Conservation (phyloP, 2,797 vertebrate genomes). For the Aplochiton taeniatus region DNA sequence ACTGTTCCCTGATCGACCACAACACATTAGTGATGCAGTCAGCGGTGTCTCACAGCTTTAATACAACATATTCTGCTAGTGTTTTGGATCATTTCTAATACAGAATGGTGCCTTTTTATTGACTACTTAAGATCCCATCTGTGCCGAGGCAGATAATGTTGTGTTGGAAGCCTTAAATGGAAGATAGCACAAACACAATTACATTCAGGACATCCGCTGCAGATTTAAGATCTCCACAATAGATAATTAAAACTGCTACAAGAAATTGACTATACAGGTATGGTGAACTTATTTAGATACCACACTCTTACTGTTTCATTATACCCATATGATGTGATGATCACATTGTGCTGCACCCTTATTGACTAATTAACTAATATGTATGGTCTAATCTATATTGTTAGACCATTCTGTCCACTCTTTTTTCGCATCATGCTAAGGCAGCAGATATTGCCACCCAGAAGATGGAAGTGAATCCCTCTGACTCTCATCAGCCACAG, state of each 20-base stretch:
- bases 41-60: not conserved
- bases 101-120: not conserved
- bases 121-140: not conserved
- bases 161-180: not conserved
- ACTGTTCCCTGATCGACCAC: constrained; percentile 1
- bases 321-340: no score
- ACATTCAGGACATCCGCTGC: not conserved
- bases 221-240: not conserved
- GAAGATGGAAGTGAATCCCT: no score
- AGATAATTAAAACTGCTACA: no score
- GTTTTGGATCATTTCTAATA: no score
- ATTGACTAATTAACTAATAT: no score
- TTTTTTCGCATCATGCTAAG: not conserved
- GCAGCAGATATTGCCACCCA: not conserved
- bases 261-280: no score
- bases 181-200: not conserved
- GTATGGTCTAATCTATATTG: no score
- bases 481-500: not conserved
- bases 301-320: no score
- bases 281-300: no score
- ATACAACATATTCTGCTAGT: not conserved
- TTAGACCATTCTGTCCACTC: not conserved
- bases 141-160: not conserved
- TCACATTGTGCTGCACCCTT: no score
- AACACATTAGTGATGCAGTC: not conserved